Percentiles rank a stretch among this genome's conserved stretches.
These are phyloP conservation scores for Poeciliopsis paucimaculata DNA, from an alignment of 2,797 vertebrate genomes.

Conservation along the genomic window DNA sequence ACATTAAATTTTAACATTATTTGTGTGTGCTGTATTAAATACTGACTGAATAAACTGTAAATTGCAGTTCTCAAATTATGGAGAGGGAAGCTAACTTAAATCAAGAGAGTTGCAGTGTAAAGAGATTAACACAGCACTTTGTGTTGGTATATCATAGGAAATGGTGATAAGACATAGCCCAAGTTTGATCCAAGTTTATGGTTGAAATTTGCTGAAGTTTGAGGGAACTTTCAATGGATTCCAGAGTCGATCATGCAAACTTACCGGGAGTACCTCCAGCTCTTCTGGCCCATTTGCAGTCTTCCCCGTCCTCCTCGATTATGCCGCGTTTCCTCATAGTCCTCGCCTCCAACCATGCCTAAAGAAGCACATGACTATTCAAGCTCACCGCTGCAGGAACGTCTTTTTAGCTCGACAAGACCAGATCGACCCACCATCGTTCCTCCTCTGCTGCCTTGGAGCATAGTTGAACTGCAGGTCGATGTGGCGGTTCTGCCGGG, in stretches of 20 bases:
- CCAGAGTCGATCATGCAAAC: slow-evolving; percentile 31
- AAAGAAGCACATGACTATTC: background rate
- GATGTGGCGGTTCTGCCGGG: slow-evolving; percentile 96
- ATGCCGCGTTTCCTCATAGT: slow-evolving; percentile 90
- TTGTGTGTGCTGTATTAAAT: too few species aligned
- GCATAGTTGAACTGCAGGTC: slow-evolving; percentile 94
- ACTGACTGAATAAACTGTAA: too few species aligned
- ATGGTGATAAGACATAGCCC: background rate
- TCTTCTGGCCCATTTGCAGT: slow-evolving; percentile 87
- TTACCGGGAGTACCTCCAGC: slow-evolving; percentile 97
- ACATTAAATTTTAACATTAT: too few species aligned
- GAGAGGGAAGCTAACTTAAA: background rate
- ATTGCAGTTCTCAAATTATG: background rate
- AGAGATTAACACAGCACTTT: background rate
- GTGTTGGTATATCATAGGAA: background rate
- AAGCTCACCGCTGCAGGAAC: background rate
- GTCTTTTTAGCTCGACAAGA: background rate
- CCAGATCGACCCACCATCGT: slow-evolving; percentile 80
- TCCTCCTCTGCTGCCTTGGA: slow-evolving; percentile 86
- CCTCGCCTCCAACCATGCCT: slow-evolving; percentile 87
- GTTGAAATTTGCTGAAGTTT: background rate
- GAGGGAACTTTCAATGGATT: background rate
- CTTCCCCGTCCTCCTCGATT: slow-evolving; percentile 79
- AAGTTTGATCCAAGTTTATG: background rate
- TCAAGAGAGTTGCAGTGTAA: background rate